These are phyloP conservation scores for Boloria selene DNA, from an alignment of 2,888 invertebrate species.

Conservation along the genomic window DNA sequence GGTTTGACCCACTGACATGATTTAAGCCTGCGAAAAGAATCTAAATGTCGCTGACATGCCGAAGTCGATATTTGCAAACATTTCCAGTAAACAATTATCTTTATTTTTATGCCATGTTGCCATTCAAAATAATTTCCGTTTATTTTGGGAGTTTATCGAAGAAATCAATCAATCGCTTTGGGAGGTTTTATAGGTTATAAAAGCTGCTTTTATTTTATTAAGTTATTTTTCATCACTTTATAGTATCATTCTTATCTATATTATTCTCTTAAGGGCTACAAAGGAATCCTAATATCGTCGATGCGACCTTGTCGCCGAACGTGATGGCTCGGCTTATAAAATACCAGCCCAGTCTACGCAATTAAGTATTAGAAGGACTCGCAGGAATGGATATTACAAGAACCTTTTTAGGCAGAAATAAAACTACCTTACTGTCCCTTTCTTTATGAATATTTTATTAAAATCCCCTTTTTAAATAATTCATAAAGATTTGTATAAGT, in stretches of 20 bases:
- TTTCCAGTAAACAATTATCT: neutral
- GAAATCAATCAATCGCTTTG: no score
- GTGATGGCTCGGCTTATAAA: constrained; percentile 40
- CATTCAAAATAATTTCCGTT: neutral
- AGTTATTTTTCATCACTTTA: no score
- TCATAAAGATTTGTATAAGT: neutral
- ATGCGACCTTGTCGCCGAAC: constrained; percentile 35
- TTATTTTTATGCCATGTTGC: neutral
- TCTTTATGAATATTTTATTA: neutral
- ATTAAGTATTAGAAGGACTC: constrained; percentile 30
- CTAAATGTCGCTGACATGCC: constrained; percentile 21
- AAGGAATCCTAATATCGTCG: constrained; percentile 39
- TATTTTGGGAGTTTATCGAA: no score
- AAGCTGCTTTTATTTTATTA: no score
- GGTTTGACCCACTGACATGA: constrained; percentile 35
- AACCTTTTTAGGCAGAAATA: constrained; percentile 24
- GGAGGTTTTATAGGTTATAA: no score
- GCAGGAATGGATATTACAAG: constrained; percentile 30
- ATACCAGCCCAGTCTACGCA: constrained; percentile 32
- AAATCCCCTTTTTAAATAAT: neutral
- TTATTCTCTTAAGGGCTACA: constrained; percentile 20
- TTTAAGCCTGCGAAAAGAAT: constrained; percentile 23
- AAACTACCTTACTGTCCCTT: neutral
- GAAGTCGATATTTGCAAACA: constrained; percentile 1
- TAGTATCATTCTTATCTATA: no score